Percentiles rank a stretch among this genome's conserved stretches.
Conservation (phyloP, 2,888 invertebrate species). For the Lamellibrachia columna region DNA sequence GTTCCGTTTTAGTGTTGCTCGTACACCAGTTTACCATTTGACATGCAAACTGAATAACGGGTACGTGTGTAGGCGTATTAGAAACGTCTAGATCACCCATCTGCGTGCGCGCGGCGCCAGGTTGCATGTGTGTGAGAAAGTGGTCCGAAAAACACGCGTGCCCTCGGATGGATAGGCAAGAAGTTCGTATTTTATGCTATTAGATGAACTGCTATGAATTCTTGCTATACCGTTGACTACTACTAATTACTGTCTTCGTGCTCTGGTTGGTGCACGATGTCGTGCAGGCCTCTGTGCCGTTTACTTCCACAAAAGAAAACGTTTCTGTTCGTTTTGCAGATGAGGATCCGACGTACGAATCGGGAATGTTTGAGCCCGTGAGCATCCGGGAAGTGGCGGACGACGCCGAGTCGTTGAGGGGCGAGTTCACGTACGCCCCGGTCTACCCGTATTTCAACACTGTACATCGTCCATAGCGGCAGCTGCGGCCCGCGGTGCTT, state of each 20-base stretch:
- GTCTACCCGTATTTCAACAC: constrained; percentile 41
- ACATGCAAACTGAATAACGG: too few relatives aligned
- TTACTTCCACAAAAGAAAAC: constrained; percentile 13
- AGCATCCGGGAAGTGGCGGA: constrained; percentile 38
- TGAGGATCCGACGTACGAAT: constrained; percentile 31
- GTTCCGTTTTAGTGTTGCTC: too few relatives aligned
- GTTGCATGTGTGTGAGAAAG: background rate
- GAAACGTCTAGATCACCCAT: too few relatives aligned
- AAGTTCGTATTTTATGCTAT: background rate
- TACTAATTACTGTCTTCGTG: background rate
- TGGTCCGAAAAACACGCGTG: background rate
- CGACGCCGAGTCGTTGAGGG: constrained; percentile 37
- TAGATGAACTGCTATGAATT: background rate
- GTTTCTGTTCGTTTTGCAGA: constrained; percentile 14
- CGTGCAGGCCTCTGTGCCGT: background rate
- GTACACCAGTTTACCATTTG: too few relatives aligned
- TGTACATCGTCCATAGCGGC: background rate
- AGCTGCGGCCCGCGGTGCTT: background rate
- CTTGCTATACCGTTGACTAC: background rate
- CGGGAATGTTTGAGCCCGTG: constrained; percentile 38
- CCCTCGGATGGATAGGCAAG: background rate
- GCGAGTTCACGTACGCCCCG: constrained; percentile 38
- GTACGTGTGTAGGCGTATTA: too few relatives aligned
- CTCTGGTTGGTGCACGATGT: too few relatives aligned
- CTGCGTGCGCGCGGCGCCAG: too few relatives aligned